Percentiles rank a stretch among this genome's conserved stretches.
phyloP scores from a whole-genome alignment of 2,113 vertebrate species.

The Polypterus senegalus region DNA sequence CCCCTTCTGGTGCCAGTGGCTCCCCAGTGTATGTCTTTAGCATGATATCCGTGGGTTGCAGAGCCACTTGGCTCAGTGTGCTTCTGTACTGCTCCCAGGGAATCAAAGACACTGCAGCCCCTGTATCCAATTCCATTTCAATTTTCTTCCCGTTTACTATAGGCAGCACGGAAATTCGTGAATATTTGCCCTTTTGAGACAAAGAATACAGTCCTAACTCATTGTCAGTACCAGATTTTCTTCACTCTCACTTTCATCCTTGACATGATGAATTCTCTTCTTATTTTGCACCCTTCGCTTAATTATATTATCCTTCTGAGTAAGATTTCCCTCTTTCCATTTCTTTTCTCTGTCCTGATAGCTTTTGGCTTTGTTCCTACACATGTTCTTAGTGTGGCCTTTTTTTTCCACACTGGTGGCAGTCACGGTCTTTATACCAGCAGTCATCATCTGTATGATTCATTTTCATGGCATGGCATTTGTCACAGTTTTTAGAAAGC shows the following conservation, averaged over 20 bases:
- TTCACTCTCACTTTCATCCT: too few relatives aligned
- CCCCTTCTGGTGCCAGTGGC: conserved; percentile 3
- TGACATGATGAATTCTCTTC: too few relatives aligned
- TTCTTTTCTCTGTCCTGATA: background rate
- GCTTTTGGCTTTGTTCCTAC: background rate
- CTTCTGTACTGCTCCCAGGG: background rate
- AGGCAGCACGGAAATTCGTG: background rate
- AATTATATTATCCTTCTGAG: too few relatives aligned
- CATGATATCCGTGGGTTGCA: conserved; percentile 3
- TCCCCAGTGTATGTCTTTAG: conserved; percentile 7
- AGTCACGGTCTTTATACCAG: conserved; percentile 6
- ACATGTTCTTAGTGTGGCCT: background rate
- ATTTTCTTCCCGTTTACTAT: too few relatives aligned
- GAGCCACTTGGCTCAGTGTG: background rate
- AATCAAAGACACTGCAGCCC: conserved; percentile 4
- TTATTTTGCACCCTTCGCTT: too few relatives aligned
- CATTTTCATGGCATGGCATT: background rate
- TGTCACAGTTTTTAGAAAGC: too few relatives aligned
- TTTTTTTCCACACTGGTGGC: conserved; percentile 11
- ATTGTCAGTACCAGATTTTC: background rate
- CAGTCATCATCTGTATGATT: conserved; percentile 9
- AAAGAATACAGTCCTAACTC: conserved; percentile 1
- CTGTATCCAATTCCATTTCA: background rate
- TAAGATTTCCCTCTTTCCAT: too few relatives aligned
- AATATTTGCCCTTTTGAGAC: conserved; percentile 2